Percentiles rank a stretch among this genome's conserved stretches.
These are phyloP conservation scores for Aradophagus sp. DNA, from an alignment of 1,140 invertebrate genomes.

Conservation along the genomic window DNA sequence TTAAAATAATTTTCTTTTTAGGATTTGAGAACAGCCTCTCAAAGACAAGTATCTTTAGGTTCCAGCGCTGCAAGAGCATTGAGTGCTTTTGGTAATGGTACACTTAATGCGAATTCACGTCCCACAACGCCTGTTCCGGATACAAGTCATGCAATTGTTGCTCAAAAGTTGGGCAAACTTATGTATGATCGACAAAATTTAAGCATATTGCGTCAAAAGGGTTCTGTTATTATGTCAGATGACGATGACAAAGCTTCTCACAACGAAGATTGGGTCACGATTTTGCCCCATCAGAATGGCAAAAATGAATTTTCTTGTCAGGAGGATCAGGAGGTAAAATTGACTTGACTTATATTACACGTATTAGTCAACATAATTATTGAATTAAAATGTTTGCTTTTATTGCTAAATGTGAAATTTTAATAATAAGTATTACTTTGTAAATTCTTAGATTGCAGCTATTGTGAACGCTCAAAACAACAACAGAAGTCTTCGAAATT, in stretches of 20 bases:
- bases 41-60: conserved; percentile 73
- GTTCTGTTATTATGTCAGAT: conserved; percentile 39
- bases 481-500: conserved; percentile 27
- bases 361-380: too few relatives aligned
- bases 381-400: too few relatives aligned
- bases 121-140: conserved; percentile 69
- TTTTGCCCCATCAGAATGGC: conserved; percentile 63
- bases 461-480: conserved; percentile 43
- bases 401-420: too few relatives aligned
- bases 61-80: conserved; percentile 80
- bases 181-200: conserved; percentile 66
- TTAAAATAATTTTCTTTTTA: conserved; percentile 31
- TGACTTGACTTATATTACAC: conserved; percentile 1
- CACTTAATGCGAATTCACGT: conserved; percentile 63
- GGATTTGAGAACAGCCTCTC: conserved; percentile 69
- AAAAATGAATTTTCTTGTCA: conserved; percentile 70
- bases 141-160: conserved; percentile 20
- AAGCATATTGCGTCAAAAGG: conserved; percentile 44
- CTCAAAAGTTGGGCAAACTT: conserved; percentile 68
- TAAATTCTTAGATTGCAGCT: conserved; percentile 39
- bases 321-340: conserved; percentile 76
- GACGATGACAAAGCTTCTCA: conserved; percentile 58
- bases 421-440: too few relatives aligned
- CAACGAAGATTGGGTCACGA: conserved; percentile 43
- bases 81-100: conserved; percentile 71